Conservation (phyloP, 1,140 invertebrate genomes). For the Trichonephila clavata region DNA sequence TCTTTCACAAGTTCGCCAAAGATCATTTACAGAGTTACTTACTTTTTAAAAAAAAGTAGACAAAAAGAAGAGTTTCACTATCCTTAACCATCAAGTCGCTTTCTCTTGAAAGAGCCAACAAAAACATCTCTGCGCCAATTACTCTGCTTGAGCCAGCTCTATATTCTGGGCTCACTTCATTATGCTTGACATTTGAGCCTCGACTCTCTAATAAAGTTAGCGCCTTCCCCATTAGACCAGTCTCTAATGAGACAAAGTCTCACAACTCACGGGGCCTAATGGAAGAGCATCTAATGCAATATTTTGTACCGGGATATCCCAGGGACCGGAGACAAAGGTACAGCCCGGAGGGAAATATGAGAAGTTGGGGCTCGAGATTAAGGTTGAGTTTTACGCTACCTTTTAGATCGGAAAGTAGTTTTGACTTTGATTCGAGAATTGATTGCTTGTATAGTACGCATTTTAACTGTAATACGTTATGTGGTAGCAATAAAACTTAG, state of each 20-base stretch:
- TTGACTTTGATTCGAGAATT: too few species aligned
- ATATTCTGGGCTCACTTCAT: slow-evolving; percentile 38
- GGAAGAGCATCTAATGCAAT: slow-evolving; percentile 52
- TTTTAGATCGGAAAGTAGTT: too few species aligned
- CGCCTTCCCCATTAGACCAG: slow-evolving; percentile 10
- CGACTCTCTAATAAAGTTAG: slow-evolving; percentile 50
- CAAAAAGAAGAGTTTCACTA: neutral
- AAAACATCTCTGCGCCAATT: neutral
- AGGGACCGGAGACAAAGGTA: neutral
- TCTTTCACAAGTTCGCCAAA: neutral
- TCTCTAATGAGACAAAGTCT: neutral
- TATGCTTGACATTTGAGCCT: slow-evolving; percentile 29
- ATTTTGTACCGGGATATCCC: slow-evolving; percentile 12
- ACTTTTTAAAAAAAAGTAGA: neutral
- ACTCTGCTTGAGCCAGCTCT: neutral
- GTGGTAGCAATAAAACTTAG: too few species aligned
- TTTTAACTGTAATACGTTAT: too few species aligned
- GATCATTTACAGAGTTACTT: neutral
- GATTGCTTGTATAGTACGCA: too few species aligned
- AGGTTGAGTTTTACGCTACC: neutral
- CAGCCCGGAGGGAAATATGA: neutral
- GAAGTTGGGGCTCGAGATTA: neutral
- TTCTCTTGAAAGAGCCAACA: neutral
- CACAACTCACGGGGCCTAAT: slow-evolving; percentile 44
- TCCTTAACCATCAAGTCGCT: neutral